Base-by-base conservation (phyloP, 2,888 invertebrate species). In the Caenorhabditis sulstoni region DNA sequence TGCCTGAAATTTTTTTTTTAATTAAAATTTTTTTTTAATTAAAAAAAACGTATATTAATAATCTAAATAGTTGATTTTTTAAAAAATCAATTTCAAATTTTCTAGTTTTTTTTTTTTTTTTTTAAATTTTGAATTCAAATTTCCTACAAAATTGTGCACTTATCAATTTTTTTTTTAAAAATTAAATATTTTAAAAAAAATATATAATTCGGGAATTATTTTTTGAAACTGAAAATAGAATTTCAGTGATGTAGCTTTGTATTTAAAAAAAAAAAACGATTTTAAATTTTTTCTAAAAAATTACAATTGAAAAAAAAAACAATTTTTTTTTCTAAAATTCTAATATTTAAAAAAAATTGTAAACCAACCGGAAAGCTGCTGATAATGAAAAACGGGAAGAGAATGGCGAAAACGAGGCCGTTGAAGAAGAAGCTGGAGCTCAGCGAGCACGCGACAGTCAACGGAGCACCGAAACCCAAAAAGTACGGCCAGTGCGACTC, bases 401-500 rank as follows among this genome's bases (percentile, higher is more conserved):
- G 47, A 16, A 47, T 8, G n/a, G 47, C 11, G 16, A 47, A 47
- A 2, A 47, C 20, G n/a, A 47, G 3, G 2, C 18, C 47, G 18
- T 47, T 47, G n/a, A 47, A 9, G 16, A 47, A 47, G 16, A 20
- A n/a, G 47, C 20, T 20, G 8, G 16, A 9, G 16, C 18, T 47
- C 2, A 47, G 12, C 9, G 47, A 47, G 16, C 47, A 47, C 14
- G 47, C 47, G n/a, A 47, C 2, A 1, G 47, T 16, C 16, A 47
- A 20, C 9, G 47, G 47, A 2, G 47, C 16, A 9, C 47, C 47
- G 47, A 47, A 47, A n/a, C 47, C 47, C 16, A 47, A 9, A 20
- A 47, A 47, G 16, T n/a, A 47, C 20, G 47, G 47, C 47, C 47
- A 47, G 16, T 47, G 47, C 8, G n/a, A n/a, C 9, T 47, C 47